phyloP scores from a whole-genome alignment of 2,888 invertebrate species.

The Sceliomorpha sp. region DNA sequence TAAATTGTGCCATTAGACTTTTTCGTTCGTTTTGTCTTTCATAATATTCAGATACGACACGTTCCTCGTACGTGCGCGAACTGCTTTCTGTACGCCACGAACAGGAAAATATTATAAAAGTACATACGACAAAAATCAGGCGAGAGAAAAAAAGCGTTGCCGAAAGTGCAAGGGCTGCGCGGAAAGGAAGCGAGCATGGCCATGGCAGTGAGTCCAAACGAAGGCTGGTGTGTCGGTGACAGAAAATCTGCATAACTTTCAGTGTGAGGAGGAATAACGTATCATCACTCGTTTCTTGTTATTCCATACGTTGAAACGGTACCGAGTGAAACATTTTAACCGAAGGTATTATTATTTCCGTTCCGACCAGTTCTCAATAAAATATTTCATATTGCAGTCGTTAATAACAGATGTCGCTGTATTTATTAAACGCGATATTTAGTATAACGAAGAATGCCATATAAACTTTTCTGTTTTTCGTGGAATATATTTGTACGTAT shows the following conservation, averaged over 20 bases:
- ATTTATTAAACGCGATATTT: no score
- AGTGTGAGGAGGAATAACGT: constrained; percentile 10
- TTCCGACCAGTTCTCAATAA: no score
- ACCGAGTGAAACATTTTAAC: no score
- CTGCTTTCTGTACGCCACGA: constrained; percentile 1
- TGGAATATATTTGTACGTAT: no score
- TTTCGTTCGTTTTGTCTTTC: neutral
- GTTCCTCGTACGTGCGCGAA: constrained; percentile 1
- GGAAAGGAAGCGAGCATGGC: constrained; percentile 8
- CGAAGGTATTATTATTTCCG: no score
- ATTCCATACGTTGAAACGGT: neutral
- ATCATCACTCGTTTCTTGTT: constrained; percentile 10
- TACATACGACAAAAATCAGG: constrained; percentile 14
- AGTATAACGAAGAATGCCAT: no score
- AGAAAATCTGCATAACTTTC: constrained; percentile 15
- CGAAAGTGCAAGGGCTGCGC: constrained; percentile 6
- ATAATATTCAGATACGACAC: constrained; percentile 6
- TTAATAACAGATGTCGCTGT: no score
- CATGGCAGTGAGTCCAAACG: constrained; percentile 9
- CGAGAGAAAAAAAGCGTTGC: constrained; percentile 15
- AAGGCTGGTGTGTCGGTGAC: constrained; percentile 12
- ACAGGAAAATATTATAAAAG: constrained; percentile 11
- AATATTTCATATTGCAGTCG: no score
- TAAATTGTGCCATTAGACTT: no score
- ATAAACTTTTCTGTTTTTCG: no score